A percentile compares a stretch with the other conserved stretches of the same genome.
These are phyloP conservation scores for Entelurus aequoreus DNA, from an alignment of 2,113 vertebrate species.

Conservation along the genomic window DNA sequence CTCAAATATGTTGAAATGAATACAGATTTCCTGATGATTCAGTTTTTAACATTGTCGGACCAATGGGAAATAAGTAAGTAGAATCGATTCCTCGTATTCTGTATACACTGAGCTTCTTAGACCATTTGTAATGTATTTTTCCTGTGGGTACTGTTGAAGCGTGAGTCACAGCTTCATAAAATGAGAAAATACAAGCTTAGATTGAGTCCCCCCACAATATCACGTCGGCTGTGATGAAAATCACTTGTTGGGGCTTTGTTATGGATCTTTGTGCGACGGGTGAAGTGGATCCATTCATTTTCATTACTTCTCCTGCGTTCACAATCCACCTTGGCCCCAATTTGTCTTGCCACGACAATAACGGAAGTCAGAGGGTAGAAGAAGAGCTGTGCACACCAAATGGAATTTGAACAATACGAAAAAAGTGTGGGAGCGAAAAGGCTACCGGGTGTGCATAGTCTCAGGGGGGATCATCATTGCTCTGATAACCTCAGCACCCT, in stretches of 20 bases:
- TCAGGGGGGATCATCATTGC: constrained; percentile 43
- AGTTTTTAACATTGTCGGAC: constrained; percentile 16
- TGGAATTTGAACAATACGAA: not conserved
- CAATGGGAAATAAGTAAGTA: constrained; percentile 45
- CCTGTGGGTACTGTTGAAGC: constrained; percentile 38
- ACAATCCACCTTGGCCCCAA: constrained; percentile 30
- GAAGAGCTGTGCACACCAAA: constrained; percentile 14
- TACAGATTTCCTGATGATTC: not conserved
- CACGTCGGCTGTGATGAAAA: constrained; percentile 45
- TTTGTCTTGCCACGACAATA: constrained; percentile 25
- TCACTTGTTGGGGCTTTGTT: constrained; percentile 43
- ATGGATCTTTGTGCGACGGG: constrained; percentile 44
- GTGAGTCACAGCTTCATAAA: constrained; percentile 42
- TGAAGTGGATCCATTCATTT: constrained; percentile 62
- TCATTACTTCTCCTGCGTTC: constrained; percentile 54
- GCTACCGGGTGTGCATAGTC: constrained; percentile 31
- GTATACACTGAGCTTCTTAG: constrained; percentile 18
- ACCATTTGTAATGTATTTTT: constrained; percentile 28
- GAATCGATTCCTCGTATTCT: constrained; percentile 19
- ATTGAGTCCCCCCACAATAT: constrained; percentile 17
- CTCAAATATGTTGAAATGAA: too few relatives aligned
- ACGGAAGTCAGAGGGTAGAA: constrained; percentile 3
- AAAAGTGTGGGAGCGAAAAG: not conserved
- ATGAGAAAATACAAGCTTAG: constrained; percentile 40
- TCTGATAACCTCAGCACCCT: constrained; percentile 48